Evolutionary conservation across 2,797 vertebrate species (phyloP), one percentile per base, ranked within the genome.

Genomic region (Catamblyrhynchus diadema): DNA sequence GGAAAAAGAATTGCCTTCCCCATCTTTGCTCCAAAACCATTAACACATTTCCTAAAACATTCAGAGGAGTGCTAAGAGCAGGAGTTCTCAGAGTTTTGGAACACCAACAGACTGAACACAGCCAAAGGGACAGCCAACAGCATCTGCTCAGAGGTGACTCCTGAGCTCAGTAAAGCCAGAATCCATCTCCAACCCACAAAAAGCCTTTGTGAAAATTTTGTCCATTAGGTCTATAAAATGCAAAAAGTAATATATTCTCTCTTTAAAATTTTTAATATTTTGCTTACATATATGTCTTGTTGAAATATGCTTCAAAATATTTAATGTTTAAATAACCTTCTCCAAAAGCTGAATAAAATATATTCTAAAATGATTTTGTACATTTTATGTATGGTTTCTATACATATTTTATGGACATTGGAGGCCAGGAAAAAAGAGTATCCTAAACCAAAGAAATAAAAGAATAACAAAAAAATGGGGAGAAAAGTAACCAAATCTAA

Each of bases 171-270:
- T 9, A 28, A 32, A 64, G 37, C 24, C 75, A 81, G 41, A 94
- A 85, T 17, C 6, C 2, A 3, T 13, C 60, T 85, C 30, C 60
- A 70, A 56, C 3, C 14, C 62, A 62, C 41, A 84, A 54, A 85
- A 70, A 60, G 6, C 5, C 32, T 45, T 14, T 21, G 23, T 59
- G 32, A 66, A 89, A 73, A 66, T 5, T n/a, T 42, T 17, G 12
- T 42, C 50, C 27, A 9, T 60, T 66, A 56, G 22, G 9, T 37
- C 37, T 39, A 25, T 12, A 60, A 86, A 72, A 75, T 22, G 62
- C 0, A 4, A 69, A 5, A 81, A 83, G 9, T 24, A 0, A 28
- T 10, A 35, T 13, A 42, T 18, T 39, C 2, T 27, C 19, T 12
- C 57, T 74, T 19, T 1, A 30, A 41, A 57, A 16, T 23, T 69